These are phyloP conservation scores for Balaenoptera acutorostrata DNA, from an alignment of 2,113 vertebrate genomes.

Conservation along the genomic window DNA sequence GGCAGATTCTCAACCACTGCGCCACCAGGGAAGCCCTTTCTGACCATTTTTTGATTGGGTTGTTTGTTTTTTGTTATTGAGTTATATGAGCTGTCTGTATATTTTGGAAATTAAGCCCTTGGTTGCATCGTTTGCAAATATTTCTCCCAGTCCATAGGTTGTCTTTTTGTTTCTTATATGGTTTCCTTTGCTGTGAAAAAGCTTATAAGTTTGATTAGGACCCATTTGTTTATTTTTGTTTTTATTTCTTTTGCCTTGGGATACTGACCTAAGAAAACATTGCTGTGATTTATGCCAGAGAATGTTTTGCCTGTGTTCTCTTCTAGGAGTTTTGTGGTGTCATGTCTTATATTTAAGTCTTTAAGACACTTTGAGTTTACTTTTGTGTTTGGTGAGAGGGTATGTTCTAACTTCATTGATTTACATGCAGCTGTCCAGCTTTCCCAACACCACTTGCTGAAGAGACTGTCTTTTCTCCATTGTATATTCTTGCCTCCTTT, in stretches of 20 bases:
- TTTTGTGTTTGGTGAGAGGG: too few species aligned
- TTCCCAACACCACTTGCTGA: too few species aligned
- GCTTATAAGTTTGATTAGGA: not conserved
- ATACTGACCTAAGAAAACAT: not conserved
- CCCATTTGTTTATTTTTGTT: not conserved
- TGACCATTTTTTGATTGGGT: not conserved
- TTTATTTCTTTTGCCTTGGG: not conserved
- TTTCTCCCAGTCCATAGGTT: not conserved
- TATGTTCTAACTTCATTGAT: too few species aligned
- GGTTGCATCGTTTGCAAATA: not conserved
- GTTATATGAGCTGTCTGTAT: not conserved
- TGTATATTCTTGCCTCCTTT: too few species aligned
- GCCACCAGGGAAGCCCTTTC: too few species aligned
- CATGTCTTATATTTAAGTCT: not conserved
- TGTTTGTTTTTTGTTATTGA: not conserved
- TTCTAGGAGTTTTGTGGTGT: not conserved
- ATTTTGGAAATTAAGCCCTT: not conserved
- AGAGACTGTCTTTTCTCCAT: too few species aligned
- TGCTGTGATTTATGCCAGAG: not conserved
- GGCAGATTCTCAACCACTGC: too few species aligned
- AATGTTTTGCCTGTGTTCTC: not conserved
- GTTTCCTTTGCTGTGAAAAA: not conserved
- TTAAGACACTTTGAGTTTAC: not conserved
- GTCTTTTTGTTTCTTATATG: not conserved
- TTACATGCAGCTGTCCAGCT: too few species aligned